phyloP scores from a whole-genome alignment of 2,113 vertebrate genomes.

The Stictonetta naevosa region DNA sequence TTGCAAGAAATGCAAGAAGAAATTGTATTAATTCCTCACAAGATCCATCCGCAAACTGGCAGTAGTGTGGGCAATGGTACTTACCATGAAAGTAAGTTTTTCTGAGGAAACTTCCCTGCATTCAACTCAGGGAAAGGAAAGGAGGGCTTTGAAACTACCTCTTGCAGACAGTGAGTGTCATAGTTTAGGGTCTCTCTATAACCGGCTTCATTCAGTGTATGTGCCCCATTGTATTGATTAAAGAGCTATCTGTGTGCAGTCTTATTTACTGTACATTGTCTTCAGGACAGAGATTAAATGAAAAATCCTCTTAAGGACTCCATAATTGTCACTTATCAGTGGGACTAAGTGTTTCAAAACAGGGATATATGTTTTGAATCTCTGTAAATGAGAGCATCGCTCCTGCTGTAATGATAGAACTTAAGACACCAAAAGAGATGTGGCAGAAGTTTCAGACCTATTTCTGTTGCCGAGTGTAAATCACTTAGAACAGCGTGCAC shows the following conservation, averaged over 20 bases:
- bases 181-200: not conserved
- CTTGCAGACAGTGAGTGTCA: fast-evolving
- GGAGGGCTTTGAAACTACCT: fast-evolving
- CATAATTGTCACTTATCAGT: not conserved
- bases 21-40: fast-evolving
- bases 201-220: not conserved
- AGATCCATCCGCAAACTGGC: not conserved
- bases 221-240: not conserved
- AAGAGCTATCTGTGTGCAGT: not conserved
- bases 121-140: fast-evolving
- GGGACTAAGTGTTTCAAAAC: not conserved
- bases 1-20: fast-evolving
- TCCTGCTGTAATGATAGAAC: not conserved
- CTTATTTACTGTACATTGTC: not conserved
- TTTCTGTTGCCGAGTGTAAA: not conserved
- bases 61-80: fast-evolving
- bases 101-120: not conserved
- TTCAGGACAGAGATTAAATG: conserved; percentile 1
- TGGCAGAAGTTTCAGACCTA: not conserved
- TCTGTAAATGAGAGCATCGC: not conserved
- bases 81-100: not conserved
- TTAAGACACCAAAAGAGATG: not conserved
- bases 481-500: not conserved
- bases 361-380: not conserved
- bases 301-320: conserved; percentile 30